Base-by-base conservation (phyloP, 1,140 invertebrate genomes). In the Phocides pigmalion region DNA sequence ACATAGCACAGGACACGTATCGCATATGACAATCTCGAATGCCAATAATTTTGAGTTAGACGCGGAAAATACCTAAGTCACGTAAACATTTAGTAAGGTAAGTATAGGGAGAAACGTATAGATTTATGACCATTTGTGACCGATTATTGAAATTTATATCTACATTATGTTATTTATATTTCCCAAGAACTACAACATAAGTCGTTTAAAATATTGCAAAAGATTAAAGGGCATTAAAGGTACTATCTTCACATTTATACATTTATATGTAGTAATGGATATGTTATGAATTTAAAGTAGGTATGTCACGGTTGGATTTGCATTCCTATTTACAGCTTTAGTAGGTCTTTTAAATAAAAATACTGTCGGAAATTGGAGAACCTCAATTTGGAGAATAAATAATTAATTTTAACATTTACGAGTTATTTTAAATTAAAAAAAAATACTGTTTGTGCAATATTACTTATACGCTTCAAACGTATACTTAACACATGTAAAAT, bases 11-110 rank as follows among this genome's bases (percentile, higher is more conserved):
- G 58, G 46, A 62, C 46, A 61, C 14, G 51, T 39, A 54, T 54
- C 17, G 17, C 22, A 20, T 54, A 32, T 22, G 51, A 41, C 56
- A 49, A 50, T 39, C 32, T 37, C 50, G 50, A 62, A 62, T 62
- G 58, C 19, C 58, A 62, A 37, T 25, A 25, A 32, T 39, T 62
- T 39, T 62, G 32, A 20, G 35, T 15, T 39, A 20, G 47, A 47
- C 42, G 42, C 14, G 44, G 56, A 49, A 47, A 61, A 49, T 49
- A 37, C 11, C 22, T n/a, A 9, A 12, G 46, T 61, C 28, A 61
- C 28, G 44, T 61, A 49, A 47, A 47, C 14, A 42, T 20, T 47
- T 9, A 47, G 42, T 39, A 39, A 1, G 14, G 35, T 14, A 9
- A 14, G 28, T 32, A 32, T 1, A 11, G 12, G 22, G 9, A 39